Percentiles rank a stretch among this genome's conserved stretches.
These are phyloP conservation scores for Bubalus kerabau DNA, from an alignment of 2,113 vertebrate genomes.

Conservation along the genomic window DNA sequence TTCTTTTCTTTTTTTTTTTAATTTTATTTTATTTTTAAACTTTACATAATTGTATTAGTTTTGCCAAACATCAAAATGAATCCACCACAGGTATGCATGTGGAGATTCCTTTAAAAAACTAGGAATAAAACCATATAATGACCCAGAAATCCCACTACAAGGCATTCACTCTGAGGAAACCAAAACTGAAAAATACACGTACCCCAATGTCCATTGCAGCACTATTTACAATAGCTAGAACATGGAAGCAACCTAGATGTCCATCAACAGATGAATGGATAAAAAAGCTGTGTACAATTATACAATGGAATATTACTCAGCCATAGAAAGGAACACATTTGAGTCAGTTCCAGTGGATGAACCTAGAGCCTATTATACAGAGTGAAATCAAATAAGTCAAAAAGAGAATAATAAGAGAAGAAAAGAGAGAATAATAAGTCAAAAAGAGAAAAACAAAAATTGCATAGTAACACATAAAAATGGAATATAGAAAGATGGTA, in stretches of 20 bases:
- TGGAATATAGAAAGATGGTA: not conserved
- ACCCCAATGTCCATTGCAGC: not conserved
- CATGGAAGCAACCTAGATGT: not conserved
- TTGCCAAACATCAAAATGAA: too few relatives aligned
- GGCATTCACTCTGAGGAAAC: not conserved
- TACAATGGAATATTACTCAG: not conserved
- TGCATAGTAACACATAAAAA: not conserved
- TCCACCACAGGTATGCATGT: not conserved
- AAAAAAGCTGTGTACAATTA: not conserved
- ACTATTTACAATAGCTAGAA: not conserved
- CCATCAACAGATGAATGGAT: not conserved
- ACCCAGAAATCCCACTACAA: not conserved
- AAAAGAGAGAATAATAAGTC: not conserved
- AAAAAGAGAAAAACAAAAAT: not conserved
- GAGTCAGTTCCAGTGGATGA: not conserved
- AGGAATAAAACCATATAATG: not conserved
- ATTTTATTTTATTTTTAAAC: too few relatives aligned
- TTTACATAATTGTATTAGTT: too few relatives aligned
- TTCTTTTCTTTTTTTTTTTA: too few relatives aligned
- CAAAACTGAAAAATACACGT: rapidly evolving
- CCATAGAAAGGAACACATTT: not conserved
- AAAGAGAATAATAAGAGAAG: not conserved
- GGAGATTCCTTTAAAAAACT: not conserved
- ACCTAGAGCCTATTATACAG: not conserved
- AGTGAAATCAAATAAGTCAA: not conserved